Conservation (phyloP, 2,888 invertebrate species). For the Dione vanillae region DNA sequence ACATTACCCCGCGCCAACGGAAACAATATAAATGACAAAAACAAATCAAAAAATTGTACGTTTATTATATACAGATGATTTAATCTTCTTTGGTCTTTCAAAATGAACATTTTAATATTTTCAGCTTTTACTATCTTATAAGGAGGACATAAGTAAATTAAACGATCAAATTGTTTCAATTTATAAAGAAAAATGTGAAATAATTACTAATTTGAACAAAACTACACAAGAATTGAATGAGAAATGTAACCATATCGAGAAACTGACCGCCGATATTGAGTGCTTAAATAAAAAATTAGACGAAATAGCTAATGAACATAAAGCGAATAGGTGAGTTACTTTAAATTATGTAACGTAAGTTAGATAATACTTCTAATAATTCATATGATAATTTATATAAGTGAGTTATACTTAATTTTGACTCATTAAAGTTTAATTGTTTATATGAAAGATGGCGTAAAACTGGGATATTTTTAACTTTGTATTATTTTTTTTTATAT, state of each 20-base stretch:
- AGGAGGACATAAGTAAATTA: slow-evolving; percentile 46
- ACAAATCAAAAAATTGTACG: too few species aligned
- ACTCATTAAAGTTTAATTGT: too few species aligned
- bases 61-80: too few species aligned
- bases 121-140: slow-evolving; percentile 47
- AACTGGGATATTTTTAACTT: too few species aligned
- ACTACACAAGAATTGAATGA: slow-evolving; percentile 39
- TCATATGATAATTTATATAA: too few species aligned
- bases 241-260: slow-evolving; percentile 41
- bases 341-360: background rate
- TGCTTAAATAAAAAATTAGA: slow-evolving; percentile 42
- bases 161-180: slow-evolving; percentile 42
- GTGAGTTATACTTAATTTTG: too few species aligned
- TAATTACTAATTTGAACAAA: slow-evolving; percentile 41
- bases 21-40: too few species aligned
- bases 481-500: too few species aligned
- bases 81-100: too few species aligned
- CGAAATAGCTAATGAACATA: slow-evolving; percentile 44
- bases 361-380: too few species aligned
- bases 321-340: slow-evolving; percentile 45
- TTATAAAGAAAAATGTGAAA: slow-evolving; percentile 46
- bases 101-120: slow-evolving; percentile 4
- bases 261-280: slow-evolving; percentile 39
- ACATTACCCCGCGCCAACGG: too few species aligned
- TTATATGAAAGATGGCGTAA: too few species aligned